Conservation (phyloP, 1,140 invertebrate genomes). For the Cotesia chilonis region DNA sequence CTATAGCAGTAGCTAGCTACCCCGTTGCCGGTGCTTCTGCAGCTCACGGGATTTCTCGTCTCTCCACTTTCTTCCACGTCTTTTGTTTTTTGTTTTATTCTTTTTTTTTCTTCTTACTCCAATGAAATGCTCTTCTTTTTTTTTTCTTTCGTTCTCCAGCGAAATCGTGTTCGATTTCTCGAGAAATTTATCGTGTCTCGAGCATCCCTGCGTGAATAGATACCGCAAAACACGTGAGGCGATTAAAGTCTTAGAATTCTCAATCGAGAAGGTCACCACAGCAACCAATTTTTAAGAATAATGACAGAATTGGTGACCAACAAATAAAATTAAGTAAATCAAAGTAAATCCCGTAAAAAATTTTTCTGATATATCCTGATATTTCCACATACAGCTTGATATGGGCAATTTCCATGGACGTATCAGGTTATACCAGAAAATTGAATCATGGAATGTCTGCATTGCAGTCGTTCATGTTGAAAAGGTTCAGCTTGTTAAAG, state of each 20-base stretch:
- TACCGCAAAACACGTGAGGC: slow-evolving; percentile 18
- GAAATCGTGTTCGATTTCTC: slow-evolving; percentile 25
- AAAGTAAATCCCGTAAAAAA: no score
- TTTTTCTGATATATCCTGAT: no score
- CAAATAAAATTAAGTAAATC: no score
- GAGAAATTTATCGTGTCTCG: slow-evolving; percentile 33
- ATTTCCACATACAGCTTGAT: no score
- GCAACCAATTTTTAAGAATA: no score
- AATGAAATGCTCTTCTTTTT: background rate
- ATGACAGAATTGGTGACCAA: no score
- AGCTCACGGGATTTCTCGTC: slow-evolving; percentile 30
- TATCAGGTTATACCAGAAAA: background rate
- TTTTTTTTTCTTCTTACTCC: background rate
- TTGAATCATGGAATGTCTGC: background rate
- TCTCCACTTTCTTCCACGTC: slow-evolving; percentile 6
- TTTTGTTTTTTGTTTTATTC: slow-evolving; percentile 2
- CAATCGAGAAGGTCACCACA: background rate
- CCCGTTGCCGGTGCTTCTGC: background rate
- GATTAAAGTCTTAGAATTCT: slow-evolving; percentile 29
- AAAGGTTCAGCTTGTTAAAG: no score
- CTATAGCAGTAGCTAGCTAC: no score
- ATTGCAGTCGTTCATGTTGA: background rate
- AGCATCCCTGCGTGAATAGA: slow-evolving; percentile 12
- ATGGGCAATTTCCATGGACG: no score
- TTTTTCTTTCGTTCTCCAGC: background rate